Evolutionary conservation across 2,888 invertebrate species (phyloP).

Genomic region (Antitype chi): DNA sequence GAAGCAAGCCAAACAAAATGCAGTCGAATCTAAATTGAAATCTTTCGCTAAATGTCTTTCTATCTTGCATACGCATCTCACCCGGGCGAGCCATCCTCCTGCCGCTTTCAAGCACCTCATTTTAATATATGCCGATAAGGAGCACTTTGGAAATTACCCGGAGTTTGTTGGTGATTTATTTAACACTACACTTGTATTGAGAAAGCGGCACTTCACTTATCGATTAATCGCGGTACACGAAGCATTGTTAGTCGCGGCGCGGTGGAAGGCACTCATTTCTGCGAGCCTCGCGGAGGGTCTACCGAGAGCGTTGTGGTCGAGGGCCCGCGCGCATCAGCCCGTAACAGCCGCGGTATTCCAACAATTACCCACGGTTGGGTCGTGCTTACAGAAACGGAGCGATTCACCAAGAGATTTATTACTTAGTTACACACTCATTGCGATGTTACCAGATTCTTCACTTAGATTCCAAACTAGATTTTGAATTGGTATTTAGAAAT

Average conservation of each 20-base stretch:
- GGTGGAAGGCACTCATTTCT: constrained; percentile 84
- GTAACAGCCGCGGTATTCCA: constrained; percentile 87
- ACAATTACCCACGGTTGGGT: constrained; percentile 87
- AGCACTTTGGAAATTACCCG: constrained; percentile 75
- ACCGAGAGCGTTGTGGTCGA: constrained; percentile 84
- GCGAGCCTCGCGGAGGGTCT: constrained; percentile 86
- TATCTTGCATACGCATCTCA: constrained; percentile 86
- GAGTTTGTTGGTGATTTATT: constrained; percentile 80
- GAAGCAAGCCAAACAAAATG: constrained; percentile 83
- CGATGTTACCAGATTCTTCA: constrained; percentile 59
- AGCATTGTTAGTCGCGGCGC: constrained; percentile 82
- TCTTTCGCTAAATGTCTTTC: constrained; percentile 82
- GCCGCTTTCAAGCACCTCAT: constrained; percentile 90
- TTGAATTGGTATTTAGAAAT: constrained; percentile 42
- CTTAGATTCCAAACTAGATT: constrained; percentile 26
- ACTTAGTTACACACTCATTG: constrained; percentile 73
- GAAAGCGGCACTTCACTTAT: constrained; percentile 86
- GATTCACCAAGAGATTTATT: constrained; percentile 79
- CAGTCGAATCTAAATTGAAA: constrained; percentile 87
- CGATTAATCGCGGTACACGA: constrained; percentile 85
- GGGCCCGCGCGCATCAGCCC: constrained; percentile 88
- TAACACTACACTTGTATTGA: constrained; percentile 82
- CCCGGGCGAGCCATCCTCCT: constrained; percentile 89
- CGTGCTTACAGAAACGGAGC: constrained; percentile 82
- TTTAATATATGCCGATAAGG: constrained; percentile 81